Percentiles rank a stretch among this genome's conserved stretches.
Conservation (phyloP, 2,888 invertebrate species). For the Leptopilina myrica region DNA sequence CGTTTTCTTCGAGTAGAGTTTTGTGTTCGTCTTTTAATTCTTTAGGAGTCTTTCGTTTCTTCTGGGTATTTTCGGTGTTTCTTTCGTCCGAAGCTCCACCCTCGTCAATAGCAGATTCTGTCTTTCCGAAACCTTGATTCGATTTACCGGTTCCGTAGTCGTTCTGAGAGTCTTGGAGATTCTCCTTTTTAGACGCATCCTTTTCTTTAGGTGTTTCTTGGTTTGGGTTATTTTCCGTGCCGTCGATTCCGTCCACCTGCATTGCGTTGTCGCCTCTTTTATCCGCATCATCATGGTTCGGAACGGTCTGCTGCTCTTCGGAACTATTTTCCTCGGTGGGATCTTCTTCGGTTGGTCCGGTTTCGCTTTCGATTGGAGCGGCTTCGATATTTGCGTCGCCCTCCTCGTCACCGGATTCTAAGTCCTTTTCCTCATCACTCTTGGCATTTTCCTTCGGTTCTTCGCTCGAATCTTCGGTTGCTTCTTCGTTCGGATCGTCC, state of each 20-base stretch:
- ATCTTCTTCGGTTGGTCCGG: constrained; percentile 59
- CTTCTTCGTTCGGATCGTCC: constrained; percentile 60
- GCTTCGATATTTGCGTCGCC: constrained; percentile 61
- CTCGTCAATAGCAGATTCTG: constrained; percentile 76
- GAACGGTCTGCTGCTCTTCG: constrained; percentile 70
- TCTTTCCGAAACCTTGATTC: constrained; percentile 84
- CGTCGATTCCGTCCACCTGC: constrained; percentile 77
- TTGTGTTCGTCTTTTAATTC: constrained; percentile 84
- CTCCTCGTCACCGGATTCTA: constrained; percentile 68
- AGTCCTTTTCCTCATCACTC: constrained; percentile 60
- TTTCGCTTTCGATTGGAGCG: constrained; percentile 59
- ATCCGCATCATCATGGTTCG: constrained; percentile 72
- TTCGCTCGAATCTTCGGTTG: constrained; percentile 63
- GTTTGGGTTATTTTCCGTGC: constrained; percentile 71
- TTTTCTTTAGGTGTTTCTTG: constrained; percentile 76
- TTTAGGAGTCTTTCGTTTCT: constrained; percentile 85
- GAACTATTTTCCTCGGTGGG: constrained; percentile 71
- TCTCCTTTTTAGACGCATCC: constrained; percentile 74
- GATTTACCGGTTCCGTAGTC: constrained; percentile 86
- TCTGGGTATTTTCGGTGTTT: constrained; percentile 73
- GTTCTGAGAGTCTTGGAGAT: constrained; percentile 79
- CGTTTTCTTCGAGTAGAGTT: constrained; percentile 82
- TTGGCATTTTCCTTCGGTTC: constrained; percentile 60
- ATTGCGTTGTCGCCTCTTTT: constrained; percentile 76
- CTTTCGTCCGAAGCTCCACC: constrained; percentile 73